Evolutionary conservation across 1,140 invertebrate species (phyloP), one percentile per base, ranked within the genome.

Genomic region (Pogonomyrmex californicus): DNA sequence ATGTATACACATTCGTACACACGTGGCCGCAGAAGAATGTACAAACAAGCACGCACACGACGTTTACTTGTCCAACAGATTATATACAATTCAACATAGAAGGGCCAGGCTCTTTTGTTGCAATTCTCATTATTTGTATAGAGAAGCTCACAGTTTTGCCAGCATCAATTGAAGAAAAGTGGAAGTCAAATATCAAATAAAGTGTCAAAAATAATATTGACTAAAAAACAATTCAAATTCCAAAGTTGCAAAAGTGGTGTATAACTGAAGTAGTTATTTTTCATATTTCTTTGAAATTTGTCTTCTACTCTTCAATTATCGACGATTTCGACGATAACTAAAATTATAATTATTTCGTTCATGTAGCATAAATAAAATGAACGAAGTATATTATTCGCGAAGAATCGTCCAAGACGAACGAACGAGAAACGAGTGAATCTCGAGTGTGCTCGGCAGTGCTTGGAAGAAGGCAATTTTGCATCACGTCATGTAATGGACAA

Each of bases 41-140:
- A 86, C 75, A 78, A 86, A 86, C 83, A 36, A 49, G 75, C 60
- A 56, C 65, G 10, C 81, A 70, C 56, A 38, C 75, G 49, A 38
- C 75, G 49, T 63, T 54, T 68, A 78, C 12, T 54, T 70, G n/a
- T 14, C 4, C 51, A 60, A 56, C 49, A 83, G 41, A 60, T 76
- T 76, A 83, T 76, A 17, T 76, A 83, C 54, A 76, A 49, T 47
- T 76, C 41, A 62, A 75, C 68, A 17, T 60, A 71, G 17, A 65
- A 12, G 33, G 44, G 51, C 6, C 54, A 38, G 17, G 14, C 54
- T 82, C 54, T 47, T 23, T 71, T 36, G 38, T 60, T 30, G n/a
- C 54, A 33, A 23, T 7, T 73, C 30, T 47, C 66, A 51, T 73
- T 68, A 68, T 71, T 58, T 7, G 6, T 23, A 33, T 44, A 47